Conservation (phyloP, 2,797 vertebrate genomes). For the Anisognathus igniventris region DNA sequence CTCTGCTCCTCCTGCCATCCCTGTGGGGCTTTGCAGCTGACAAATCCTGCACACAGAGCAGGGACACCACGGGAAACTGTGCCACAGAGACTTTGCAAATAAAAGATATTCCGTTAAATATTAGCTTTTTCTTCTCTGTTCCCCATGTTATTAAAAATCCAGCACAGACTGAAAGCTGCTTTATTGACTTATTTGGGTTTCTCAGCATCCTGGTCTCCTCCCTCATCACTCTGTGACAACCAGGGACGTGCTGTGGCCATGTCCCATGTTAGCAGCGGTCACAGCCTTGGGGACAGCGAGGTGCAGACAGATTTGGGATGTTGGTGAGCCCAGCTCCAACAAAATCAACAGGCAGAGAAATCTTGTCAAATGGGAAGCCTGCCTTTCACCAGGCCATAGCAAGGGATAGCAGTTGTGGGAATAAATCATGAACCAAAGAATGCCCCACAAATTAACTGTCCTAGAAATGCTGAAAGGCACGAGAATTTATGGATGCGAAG, state of each 20-base stretch:
- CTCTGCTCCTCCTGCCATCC: not conserved
- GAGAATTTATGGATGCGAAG: not conserved
- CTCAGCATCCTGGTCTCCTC: not conserved
- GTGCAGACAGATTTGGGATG: not conserved
- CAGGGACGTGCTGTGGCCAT: not conserved
- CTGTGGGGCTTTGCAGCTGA: not conserved
- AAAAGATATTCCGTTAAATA: not conserved
- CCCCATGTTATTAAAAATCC: not conserved
- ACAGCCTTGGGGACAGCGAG: not conserved
- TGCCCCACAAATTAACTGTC: not conserved
- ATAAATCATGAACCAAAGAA: slow-evolving; percentile 14
- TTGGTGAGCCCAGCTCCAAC: not conserved
- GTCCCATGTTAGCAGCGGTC: accelerated
- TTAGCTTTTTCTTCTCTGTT: not conserved
- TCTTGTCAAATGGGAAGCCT: not conserved
- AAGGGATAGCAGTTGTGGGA: not conserved
- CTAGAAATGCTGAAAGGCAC: not conserved
- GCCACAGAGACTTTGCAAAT: not conserved
- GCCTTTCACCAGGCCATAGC: not conserved
- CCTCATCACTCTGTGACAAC: accelerated
- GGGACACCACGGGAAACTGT: not conserved
- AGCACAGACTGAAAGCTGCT: not conserved
- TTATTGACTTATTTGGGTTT: not conserved
- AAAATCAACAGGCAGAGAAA: not conserved
- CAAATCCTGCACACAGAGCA: accelerated